Evolutionary conservation across 2,113 vertebrate species (phyloP).

Genomic region (Barnardius zonarius): DNA sequence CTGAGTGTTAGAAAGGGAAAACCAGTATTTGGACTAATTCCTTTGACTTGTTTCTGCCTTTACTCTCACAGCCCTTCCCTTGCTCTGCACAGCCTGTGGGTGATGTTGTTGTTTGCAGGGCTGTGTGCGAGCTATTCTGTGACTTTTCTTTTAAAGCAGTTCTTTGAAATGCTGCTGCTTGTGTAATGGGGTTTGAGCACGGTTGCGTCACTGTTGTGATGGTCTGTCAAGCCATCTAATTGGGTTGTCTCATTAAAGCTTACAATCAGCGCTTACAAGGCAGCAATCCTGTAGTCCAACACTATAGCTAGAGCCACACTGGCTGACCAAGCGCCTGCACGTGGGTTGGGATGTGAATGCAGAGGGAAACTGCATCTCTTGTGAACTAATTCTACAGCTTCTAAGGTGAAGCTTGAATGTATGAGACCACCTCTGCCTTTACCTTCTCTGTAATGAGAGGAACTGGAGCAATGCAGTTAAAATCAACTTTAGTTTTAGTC

Average conservation of each 20-base stretch:
- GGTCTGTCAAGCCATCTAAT: slow-evolving; percentile 55
- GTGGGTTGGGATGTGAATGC: neutral
- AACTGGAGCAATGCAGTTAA: neutral
- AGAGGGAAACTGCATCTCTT: neutral
- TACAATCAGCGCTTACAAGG: neutral
- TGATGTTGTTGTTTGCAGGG: slow-evolving; percentile 56
- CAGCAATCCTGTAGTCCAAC: slow-evolving; percentile 28
- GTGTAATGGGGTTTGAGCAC: neutral
- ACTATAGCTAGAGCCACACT: neutral
- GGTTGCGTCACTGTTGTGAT: slow-evolving; percentile 48
- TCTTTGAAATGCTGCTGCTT: slow-evolving; percentile 56
- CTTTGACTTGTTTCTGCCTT: slow-evolving; percentile 4
- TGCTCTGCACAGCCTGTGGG: neutral
- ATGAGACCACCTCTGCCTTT: neutral
- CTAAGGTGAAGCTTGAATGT: neutral
- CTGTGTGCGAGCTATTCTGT: slow-evolving; percentile 28
- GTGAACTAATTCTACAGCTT: neutral
- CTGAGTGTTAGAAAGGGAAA: neutral
- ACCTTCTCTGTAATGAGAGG: neutral
- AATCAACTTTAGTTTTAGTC: neutral
- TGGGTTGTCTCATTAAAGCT: slow-evolving; percentile 58
- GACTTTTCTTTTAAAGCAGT: slow-evolving; percentile 49
- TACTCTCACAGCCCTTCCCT: neutral
- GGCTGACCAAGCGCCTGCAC: neutral
- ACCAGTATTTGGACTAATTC: neutral